phyloP scores from a whole-genome alignment of 2,797 vertebrate species.

The Gymnothorax reevesii region DNA sequence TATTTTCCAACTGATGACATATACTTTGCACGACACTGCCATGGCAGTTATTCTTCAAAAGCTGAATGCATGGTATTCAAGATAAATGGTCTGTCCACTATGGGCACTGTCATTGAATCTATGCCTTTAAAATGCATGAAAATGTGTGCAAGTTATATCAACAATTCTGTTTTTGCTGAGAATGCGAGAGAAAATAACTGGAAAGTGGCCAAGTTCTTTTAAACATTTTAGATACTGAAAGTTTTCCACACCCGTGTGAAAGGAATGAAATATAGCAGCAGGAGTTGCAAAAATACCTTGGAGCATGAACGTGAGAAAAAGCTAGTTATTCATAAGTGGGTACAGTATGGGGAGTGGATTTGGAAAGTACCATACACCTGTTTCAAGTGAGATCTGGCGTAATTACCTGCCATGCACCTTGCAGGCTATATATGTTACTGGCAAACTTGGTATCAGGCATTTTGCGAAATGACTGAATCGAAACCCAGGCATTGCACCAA shows the following conservation, averaged over 20 bases:
- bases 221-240: not conserved
- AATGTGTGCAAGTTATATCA: not conserved
- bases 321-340: not conserved
- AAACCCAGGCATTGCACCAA: too few species aligned
- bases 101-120: not conserved
- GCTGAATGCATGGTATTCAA: not conserved
- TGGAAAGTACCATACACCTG: not conserved
- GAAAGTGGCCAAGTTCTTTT: not conserved
- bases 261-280: not conserved
- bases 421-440: constrained; percentile 4
- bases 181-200: not conserved
- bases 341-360: constrained; percentile 14
- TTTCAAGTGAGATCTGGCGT: not conserved
- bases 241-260: not conserved
- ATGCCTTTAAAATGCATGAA: not conserved
- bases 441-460: too few species aligned
- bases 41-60: not conserved
- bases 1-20: not conserved
- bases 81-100: not conserved
- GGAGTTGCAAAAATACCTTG: not conserved
- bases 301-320: constrained; percentile 33
- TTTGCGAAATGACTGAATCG: too few species aligned
- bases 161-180: not conserved
- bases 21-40: not conserved
- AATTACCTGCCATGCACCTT: not conserved